These are phyloP conservation scores for Tetranychus urticae DNA, from an alignment of 1,140 invertebrate genomes.

Conservation along the genomic window DNA sequence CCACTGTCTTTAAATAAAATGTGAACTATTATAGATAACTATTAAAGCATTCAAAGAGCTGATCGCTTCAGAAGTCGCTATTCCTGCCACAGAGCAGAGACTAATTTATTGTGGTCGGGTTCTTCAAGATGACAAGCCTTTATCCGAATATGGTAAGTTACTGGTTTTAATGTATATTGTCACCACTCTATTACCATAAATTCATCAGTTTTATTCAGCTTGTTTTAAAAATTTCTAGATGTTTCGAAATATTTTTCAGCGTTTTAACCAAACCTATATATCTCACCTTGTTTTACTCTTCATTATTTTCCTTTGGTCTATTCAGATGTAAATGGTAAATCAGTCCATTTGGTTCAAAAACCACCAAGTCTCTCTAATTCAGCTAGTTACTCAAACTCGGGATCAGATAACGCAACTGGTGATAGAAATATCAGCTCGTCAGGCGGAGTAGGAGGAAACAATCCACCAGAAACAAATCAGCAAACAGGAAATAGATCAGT, in stretches of 20 bases:
- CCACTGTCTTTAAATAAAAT: neutral
- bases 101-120: slow-evolving; percentile 80
- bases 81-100: slow-evolving; percentile 53
- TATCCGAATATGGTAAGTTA: slow-evolving; percentile 56
- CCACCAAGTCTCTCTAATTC: slow-evolving; percentile 30
- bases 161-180: neutral
- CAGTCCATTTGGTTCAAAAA: slow-evolving; percentile 73
- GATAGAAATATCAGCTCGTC: neutral
- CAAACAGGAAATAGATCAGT: neutral
- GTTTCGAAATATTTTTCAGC: too few species aligned
- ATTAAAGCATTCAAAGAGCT: slow-evolving; percentile 63
- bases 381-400: slow-evolving; percentile 22
- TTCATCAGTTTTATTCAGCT: too few species aligned
- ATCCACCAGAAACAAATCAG: neutral
- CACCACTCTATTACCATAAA: too few species aligned
- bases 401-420: neutral
- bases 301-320: too few species aligned
- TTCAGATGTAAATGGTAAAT: slow-evolving; percentile 61
- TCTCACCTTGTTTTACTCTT: neutral
- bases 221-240: too few species aligned
- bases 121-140: slow-evolving; percentile 61
- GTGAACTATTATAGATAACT: slow-evolving; percentile 35
- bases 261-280: neutral
- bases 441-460: slow-evolving; percentile 10
- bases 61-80: slow-evolving; percentile 37